Base-by-base conservation (phyloP, 2,888 invertebrate genomes). In the Prosapia bicincta region DNA sequence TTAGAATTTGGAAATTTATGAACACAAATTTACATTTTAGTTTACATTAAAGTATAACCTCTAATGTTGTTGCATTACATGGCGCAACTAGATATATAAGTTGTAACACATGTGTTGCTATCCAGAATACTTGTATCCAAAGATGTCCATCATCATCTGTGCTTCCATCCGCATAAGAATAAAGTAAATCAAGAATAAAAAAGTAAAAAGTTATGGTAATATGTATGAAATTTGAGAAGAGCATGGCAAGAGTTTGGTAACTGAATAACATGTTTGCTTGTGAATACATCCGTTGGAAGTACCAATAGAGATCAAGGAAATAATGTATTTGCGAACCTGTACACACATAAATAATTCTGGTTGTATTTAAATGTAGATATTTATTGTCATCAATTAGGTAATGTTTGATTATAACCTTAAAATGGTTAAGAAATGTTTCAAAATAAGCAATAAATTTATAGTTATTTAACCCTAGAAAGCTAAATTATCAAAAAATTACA, bases 151-250 rank as follows among this genome's bases (percentile, higher is more conserved):
- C 73, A 30, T 80, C 78, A 3, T 73, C 75, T 15, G 76, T 76
- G 13, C 54, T 54, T 30, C 77, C 77, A 20, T 79, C 76, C 9
- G 78, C 69, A 6, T 76, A 74, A 0, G 80, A 79, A 32, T 78
- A 80, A 72, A 80, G 78, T 70, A 80, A 75, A 74, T 79, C 75
- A 30, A 80, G 74, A 20, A 80, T 69, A 69, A 80, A 76, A 30
- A 79, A 79, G 74, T 79, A 78, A 9, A 78, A 76, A 3, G 79
- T 78, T 1, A 77, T 78, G 66, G 78, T 77, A 23, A 79, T 68
- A 10, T 79, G 78, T 3, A 79, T 76, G 68, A 78, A 79, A 26
- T 75, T 79, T 30, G 74, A 72, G 3, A 79, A 75, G 6, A 78
- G 26, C 2, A 71, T 71, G 6, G 77, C 23, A 6, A 79, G 65